Conservation (phyloP, 2,113 vertebrate species). For the Dryoscopus gambensis region DNA sequence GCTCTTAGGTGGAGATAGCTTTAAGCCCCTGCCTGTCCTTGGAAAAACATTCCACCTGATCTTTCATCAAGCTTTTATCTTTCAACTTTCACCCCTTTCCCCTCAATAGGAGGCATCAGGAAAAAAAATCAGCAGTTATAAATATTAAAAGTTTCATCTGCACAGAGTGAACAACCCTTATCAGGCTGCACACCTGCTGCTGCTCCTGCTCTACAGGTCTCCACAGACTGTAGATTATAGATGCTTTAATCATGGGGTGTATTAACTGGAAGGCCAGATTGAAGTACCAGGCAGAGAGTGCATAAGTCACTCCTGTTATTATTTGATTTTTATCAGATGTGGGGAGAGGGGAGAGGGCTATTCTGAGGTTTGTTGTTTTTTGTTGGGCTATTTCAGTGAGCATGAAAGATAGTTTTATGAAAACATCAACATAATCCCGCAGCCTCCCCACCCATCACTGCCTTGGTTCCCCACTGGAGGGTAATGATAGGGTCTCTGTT, state of each 20-base stretch:
- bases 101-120: background rate
- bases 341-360: background rate
- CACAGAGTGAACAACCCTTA: conserved; percentile 24
- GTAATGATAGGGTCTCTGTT: background rate
- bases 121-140: conserved; percentile 24
- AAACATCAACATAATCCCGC: background rate
- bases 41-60: background rate
- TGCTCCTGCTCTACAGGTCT: conserved; percentile 25
- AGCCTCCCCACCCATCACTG: background rate
- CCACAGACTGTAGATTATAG: conserved; percentile 50
- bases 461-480: background rate
- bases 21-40: conserved; percentile 12
- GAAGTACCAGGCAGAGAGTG: background rate
- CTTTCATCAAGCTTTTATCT: conserved; percentile 48
- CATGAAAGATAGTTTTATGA: background rate
- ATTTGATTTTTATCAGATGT: conserved; percentile 48
- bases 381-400: background rate
- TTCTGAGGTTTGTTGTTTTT: background rate
- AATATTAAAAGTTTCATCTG: conserved; percentile 59
- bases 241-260: conserved; percentile 43
- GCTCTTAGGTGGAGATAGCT: background rate
- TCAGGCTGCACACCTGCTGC: conserved; percentile 49
- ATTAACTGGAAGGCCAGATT: conserved; percentile 45
- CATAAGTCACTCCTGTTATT: conserved; percentile 49
- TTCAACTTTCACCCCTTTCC: background rate